Base-by-base conservation (phyloP, 2,113 vertebrate species). In the Periophthalmodon schlosseri region DNA sequence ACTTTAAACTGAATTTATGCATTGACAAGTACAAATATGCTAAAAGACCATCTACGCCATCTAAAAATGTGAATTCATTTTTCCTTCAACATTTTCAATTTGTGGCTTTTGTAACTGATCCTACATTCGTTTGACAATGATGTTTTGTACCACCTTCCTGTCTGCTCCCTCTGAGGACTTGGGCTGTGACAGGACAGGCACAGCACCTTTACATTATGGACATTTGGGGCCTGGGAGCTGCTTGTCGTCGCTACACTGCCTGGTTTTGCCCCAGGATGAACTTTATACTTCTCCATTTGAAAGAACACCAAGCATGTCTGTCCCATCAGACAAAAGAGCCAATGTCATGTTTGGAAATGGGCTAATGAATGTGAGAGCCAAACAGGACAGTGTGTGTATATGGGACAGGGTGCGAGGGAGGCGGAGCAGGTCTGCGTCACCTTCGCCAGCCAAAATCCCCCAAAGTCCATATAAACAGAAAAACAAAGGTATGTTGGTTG, bases 181-280 rank as follows among this genome's bases (percentile, higher is more conserved):
- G 7, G 18, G 58, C 2, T 83, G 83, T 16, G 91, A 90, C 57
- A 63, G 21, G 67, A 70, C 80, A 14, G 82, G 80, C 56, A 70
- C 64, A 21, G 64, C 57, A 65, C 21, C 28, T 7, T 58, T 72
- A 2, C 85, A 85, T 21, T 75, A 74, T 3, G 81, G 84, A 79
- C 66, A 44, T 64, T 24, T 39, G 77, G 84, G 65, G 44, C 74
- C 76, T 16, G 89, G 88, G 70, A 92, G 94, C 65, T 96, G 94
- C 80, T 89, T 96, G 72, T 88, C 84, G 1, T 90, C 93, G 1
- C 83, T 96, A 7, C 95, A 93, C 84, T 95, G 94, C 89, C 91
- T 95, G 46, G 88, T 95, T 18, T 93, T 96, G 76, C 94, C 94
- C 7, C 84, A 91, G 15, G 95, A 95, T 15, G 94, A 96, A 72